Evolutionary conservation across 1,140 invertebrate genomes (phyloP), one percentile per base, ranked within the genome.

Genomic region (Listronotus bonariensis): DNA sequence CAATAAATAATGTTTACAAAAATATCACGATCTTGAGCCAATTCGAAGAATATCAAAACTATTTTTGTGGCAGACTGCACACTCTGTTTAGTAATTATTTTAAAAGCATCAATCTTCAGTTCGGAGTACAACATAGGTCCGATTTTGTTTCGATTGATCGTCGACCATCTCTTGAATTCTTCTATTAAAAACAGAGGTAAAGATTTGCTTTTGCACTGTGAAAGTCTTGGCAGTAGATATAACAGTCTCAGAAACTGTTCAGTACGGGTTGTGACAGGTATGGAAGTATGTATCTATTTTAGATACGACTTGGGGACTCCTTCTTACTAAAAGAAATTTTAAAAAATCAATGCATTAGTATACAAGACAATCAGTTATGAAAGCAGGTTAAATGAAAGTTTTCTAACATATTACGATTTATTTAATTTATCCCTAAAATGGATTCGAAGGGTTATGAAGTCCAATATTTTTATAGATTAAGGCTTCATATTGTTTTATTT

Each of bases 101-200:
- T 81, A 77, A 87, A 88, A 18, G 84, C 83, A 61, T 83, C 83
- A 68, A 83, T 71, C 75, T 88, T 87, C 8, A 86, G 71, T 48
- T 87, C 81, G 9, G 75, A 66, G 15, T 76, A 80, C 43, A 87
- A 74, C 60, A 77, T 77, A 53, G 78, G 73, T 68, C 71, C 72
- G 68, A 75, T 79, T 34, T 71, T 74, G 26, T 71, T 63, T 26
- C 70, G 68, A 54, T 72, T 55, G 14, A 68, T 68, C 53, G 74
- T 56, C 26, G 80, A 74, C 82, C 82, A 85, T 41, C 76, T 81
- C 69, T 77, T 75, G 72, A 85, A 86, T 60, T 84, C 84, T 71
- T 87, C 85, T 55, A 87, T 81, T 60, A 89, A 84, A 81, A 71
- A 70, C 75, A 77, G 72, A 49, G 84, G 77, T 41, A 88, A 73